Base-by-base conservation (phyloP, 2,797 vertebrate genomes). In the Danionella dracula region DNA sequence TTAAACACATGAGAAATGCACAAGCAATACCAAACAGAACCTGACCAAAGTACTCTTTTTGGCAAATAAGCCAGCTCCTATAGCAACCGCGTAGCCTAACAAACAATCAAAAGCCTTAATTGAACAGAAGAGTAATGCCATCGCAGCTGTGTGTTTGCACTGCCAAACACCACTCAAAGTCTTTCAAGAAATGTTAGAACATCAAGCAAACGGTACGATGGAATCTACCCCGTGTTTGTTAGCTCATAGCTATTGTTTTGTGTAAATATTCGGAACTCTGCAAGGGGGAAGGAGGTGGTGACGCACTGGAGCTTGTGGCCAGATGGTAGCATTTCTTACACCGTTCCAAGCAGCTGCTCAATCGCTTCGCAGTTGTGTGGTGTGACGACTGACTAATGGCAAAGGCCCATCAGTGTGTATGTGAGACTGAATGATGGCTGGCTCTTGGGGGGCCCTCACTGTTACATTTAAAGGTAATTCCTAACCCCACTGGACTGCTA, bases 321-420 rank as follows among this genome's bases (percentile, higher is more conserved):
- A 46, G 42, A 68, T 67, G 53, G 51, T 68, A 61, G 63, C 67
- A 70, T 72, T 68, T 72, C 61, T 67, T 71, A 51, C 61, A 69
- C 49, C 37, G 49, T 15, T 56, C 21, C 9, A 69, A 62, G 66
- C 73, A 78, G 76, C 73, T 78, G 73, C 59, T 65, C 12, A 65
- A 67, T 45, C 72, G 67, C 50, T 73, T 70, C 64, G 67, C 35
- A 60, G 40, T 35, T 48, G 58, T 65, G 68, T 4, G 31, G 63
- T 32, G 59, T 62, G 73, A 65, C 72, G 76, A 78, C 35, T 65
- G 76, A 75, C 73, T 75, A 69, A 75, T 75, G 74, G 71, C 71
- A 73, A 67, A 73, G 60, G 32, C 53, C 48, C 53, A 34, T 66
- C 45, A 69, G 50, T 45, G 50, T 8, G 46, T 41, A 8, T 57